phyloP scores from a whole-genome alignment of 2,113 vertebrate genomes.

The Todiramphus saurophagus region DNA sequence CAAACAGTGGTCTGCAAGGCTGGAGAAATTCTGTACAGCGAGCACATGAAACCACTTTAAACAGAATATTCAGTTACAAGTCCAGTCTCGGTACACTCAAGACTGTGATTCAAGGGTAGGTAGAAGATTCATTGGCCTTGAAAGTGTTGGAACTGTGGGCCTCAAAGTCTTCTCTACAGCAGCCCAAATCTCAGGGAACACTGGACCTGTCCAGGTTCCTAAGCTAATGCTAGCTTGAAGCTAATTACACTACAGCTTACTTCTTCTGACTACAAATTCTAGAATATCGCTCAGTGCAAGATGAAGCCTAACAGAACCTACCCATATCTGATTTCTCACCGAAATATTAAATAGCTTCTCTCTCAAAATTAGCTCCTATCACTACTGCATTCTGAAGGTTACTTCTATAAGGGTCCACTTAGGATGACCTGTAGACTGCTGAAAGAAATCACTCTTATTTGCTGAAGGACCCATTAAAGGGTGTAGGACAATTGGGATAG shows the following conservation, averaged over 20 bases:
- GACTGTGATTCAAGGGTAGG: background rate
- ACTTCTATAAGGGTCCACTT: background rate
- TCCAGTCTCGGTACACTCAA: background rate
- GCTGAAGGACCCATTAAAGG: background rate
- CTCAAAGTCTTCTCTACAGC: background rate
- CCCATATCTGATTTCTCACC: background rate
- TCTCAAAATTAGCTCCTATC: background rate
- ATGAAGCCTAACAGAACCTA: background rate
- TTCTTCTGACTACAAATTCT: background rate
- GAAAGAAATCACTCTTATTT: background rate
- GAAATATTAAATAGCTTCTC: background rate
- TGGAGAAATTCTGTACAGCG: background rate
- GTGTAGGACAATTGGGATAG: background rate
- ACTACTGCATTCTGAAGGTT: background rate
- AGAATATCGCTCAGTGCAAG: background rate
- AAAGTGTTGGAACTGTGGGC: rapidly evolving
- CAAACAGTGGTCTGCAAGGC: background rate
- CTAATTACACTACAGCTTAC: background rate
- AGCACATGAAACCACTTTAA: background rate
- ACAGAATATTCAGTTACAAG: background rate
- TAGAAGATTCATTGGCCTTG: background rate
- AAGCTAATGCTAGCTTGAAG: background rate
- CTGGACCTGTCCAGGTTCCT: background rate
- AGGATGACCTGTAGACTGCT: background rate
- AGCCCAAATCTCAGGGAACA: background rate